Evolutionary conservation across 2,888 invertebrate species (phyloP), one percentile per base, ranked within the genome.

Genomic region (Cryptus viduatorius): DNA sequence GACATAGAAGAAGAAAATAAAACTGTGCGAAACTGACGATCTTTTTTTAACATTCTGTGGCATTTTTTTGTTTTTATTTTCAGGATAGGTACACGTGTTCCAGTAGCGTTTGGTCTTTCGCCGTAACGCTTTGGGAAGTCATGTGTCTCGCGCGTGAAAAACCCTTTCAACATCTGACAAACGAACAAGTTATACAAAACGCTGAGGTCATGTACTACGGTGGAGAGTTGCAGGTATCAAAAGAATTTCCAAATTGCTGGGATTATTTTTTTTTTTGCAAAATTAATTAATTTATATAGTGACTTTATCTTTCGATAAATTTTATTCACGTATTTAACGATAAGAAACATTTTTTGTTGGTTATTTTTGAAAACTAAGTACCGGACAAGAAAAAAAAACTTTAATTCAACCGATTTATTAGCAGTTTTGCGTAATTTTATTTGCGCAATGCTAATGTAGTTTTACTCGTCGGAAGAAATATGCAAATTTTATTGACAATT

Each of bases 201-300:
- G 95, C 96, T n/a, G 96, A 96, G 88, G 95, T 95, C 87, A 95
- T 95, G 95, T 95, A 95, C 89, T 95, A 95, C 88, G 95, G 95
- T 65, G 95, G 95, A 76, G 95, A 96, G 92, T 91, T 95, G 87
- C 95, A 95, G 94, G 95, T 95, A 91, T 84, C 29, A 31, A 73
- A 76, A 72, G 44, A 71, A 72, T 29, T 29, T 3, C 4, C 37
- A 7, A 4, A 37, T 37, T 37, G 37, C 37, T 37, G 37, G 37
- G 37, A 7, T 37, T 37, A 7, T 5, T 37, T 37, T 37, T 37
- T 37, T 37, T 37, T 37, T 24, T 24, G 24, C 24, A 3, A 24
- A 24, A 24, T 24, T 24, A 24, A 24, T 24, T 24, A 1, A 24
- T 24, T 24, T 1, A 24, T 24, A 24, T 24, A 24, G 24, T 24